A percentile compares a stretch with the other conserved stretches of the same genome.
Conservation (phyloP, 2,113 vertebrate species). For the Triplophysa tibetana region DNA sequence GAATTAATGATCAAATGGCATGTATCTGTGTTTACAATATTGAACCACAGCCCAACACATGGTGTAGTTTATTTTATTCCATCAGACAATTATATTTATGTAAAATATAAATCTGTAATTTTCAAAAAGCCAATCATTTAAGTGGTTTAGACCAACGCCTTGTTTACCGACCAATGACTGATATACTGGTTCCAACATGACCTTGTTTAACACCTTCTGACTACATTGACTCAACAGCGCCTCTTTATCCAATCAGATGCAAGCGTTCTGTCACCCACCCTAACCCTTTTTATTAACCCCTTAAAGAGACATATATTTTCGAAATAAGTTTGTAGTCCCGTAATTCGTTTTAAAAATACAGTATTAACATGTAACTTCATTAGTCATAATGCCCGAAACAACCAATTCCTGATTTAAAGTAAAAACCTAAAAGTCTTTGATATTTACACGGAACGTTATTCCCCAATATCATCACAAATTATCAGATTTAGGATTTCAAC, state of each 20-base stretch:
- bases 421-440: too few relatives aligned
- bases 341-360: neutral
- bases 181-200: constrained; percentile 14
- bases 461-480: neutral
- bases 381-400: neutral
- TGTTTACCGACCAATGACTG: constrained; percentile 59
- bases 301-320: neutral
- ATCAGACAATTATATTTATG: neutral
- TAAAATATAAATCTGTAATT: neutral
- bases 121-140: constrained; percentile 12
- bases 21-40: neutral
- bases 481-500: neutral
- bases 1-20: too few relatives aligned
- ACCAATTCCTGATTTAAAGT: too few relatives aligned
- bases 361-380: neutral
- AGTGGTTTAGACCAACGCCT: constrained; percentile 48
- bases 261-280: constrained; percentile 51
- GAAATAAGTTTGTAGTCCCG: neutral
- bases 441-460: neutral
- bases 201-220: constrained; percentile 47
- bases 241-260: constrained; percentile 58
- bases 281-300: constrained; percentile 28
- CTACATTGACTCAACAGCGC: neutral
- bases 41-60: neutral
- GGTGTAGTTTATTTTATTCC: neutral